Conservation (phyloP, 1,140 invertebrate genomes). For the Megalonaias nervosa region DNA sequence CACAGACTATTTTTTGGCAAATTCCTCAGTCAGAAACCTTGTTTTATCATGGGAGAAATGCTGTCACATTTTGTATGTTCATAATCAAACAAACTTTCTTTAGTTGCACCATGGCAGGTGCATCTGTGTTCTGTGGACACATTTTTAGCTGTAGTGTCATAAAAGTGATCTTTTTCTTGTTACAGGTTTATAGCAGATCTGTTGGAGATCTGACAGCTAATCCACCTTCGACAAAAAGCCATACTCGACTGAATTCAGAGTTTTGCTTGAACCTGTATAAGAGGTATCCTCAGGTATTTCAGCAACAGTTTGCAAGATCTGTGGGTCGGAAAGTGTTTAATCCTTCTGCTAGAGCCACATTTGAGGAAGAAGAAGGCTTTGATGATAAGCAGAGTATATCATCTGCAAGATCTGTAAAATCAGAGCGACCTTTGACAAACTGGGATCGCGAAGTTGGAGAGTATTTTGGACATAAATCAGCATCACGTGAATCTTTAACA, state of each 20-base stretch:
- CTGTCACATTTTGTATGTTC: no score
- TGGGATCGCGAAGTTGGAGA: conserved; percentile 25
- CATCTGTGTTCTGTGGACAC: no score
- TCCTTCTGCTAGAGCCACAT: conserved; percentile 11
- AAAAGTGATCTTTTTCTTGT: not conserved
- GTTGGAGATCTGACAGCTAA: conserved; percentile 11
- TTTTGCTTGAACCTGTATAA: conserved; percentile 21
- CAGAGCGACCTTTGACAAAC: conserved; percentile 9
- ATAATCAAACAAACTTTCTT: no score
- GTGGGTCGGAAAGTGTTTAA: conserved; percentile 20
- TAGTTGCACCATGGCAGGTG: no score
- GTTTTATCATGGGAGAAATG: no score
- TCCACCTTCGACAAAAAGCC: not conserved
- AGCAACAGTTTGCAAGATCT: conserved; percentile 2
- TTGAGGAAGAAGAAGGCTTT: conserved; percentile 10
- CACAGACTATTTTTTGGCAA: no score
- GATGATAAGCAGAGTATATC: not conserved
- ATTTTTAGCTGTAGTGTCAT: no score
- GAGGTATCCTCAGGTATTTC: conserved; percentile 19
- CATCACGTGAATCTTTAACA: conserved; percentile 4
- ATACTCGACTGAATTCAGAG: conserved; percentile 15
- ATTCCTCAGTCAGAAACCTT: no score
- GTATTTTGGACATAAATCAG: conserved; percentile 19
- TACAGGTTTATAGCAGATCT: conserved; percentile 20
- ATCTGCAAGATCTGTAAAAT: not conserved